These are phyloP conservation scores for Cricetomys ansorgei DNA, from an alignment of 2,113 vertebrate species.

Conservation along the genomic window DNA sequence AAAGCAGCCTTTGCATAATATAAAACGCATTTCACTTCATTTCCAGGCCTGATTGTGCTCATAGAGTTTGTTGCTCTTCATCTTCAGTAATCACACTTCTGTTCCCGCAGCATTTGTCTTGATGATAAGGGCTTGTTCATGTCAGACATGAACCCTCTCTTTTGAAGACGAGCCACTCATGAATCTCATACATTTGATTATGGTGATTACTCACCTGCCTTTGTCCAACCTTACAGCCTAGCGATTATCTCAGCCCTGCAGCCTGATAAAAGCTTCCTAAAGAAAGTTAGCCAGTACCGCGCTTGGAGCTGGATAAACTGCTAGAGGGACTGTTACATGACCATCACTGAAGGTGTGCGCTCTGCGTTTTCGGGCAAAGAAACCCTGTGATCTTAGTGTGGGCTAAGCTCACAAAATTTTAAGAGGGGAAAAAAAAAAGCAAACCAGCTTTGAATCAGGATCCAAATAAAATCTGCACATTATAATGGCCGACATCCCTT, in stretches of 20 bases:
- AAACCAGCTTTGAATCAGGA: slow-evolving; percentile 16
- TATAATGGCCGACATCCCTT: neutral
- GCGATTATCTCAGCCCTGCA: slow-evolving; percentile 41
- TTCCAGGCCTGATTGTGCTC: slow-evolving; percentile 64
- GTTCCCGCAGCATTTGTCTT: slow-evolving; percentile 60
- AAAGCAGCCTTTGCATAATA: slow-evolving; percentile 69
- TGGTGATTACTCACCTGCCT: slow-evolving; percentile 69
- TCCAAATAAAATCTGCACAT: neutral
- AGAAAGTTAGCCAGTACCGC: slow-evolving; percentile 37
- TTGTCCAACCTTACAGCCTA: slow-evolving; percentile 39
- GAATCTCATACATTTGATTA: slow-evolving; percentile 75
- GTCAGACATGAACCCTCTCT: slow-evolving; percentile 60
- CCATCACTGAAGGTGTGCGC: neutral
- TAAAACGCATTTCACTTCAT: slow-evolving; percentile 61
- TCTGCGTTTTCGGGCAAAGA: slow-evolving; percentile 16
- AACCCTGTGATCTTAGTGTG: neutral
- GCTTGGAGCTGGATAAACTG: neutral
- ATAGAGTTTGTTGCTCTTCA: slow-evolving; percentile 66
- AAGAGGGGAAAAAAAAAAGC: neutral
- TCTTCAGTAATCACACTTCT: slow-evolving; percentile 68
- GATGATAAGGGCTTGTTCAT: slow-evolving; percentile 69
- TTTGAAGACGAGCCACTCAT: slow-evolving; percentile 62
- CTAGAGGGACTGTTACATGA: neutral
- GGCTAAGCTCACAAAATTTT: neutral
- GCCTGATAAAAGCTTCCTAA: slow-evolving; percentile 43